These are phyloP conservation scores for Potorous gilbertii DNA, from an alignment of 2,797 vertebrate species.

Conservation along the genomic window DNA sequence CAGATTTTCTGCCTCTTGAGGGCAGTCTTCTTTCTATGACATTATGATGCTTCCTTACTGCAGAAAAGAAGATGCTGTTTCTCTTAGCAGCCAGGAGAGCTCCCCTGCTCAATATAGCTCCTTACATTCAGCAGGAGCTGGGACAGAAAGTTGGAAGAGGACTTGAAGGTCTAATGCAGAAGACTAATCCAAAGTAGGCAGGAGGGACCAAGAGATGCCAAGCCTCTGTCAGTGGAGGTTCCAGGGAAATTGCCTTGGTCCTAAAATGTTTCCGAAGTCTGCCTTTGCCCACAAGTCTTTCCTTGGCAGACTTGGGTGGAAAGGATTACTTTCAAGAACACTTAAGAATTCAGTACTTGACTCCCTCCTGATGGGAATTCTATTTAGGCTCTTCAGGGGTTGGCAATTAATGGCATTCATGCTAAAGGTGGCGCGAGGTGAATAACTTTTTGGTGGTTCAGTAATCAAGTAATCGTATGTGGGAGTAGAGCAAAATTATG, in stretches of 20 bases:
- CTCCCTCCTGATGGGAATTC: neutral
- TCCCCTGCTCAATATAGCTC: neutral
- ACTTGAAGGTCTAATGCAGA: neutral
- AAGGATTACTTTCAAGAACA: constrained; percentile 5
- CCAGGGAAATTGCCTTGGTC: neutral
- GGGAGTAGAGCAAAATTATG: neutral
- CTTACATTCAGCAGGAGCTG: neutral
- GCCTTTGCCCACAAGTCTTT: neutral
- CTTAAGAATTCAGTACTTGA: neutral
- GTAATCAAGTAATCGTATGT: neutral
- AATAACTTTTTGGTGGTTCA: neutral
- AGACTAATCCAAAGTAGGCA: neutral
- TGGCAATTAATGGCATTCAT: neutral
- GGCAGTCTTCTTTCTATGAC: neutral
- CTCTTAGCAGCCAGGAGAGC: neutral
- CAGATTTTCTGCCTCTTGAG: neutral
- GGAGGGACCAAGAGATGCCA: neutral
- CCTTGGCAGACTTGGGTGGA: neutral
- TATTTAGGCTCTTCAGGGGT: neutral
- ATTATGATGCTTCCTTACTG: neutral
- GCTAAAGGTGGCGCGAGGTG: neutral
- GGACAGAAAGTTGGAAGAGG: neutral
- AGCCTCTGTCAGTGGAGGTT: neutral
- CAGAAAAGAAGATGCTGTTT: neutral
- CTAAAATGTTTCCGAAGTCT: constrained; percentile 2